A percentile compares a stretch with the other conserved stretches of the same genome.
phyloP scores from a whole-genome alignment of 2,113 vertebrate species.

The Strigops habroptila region DNA sequence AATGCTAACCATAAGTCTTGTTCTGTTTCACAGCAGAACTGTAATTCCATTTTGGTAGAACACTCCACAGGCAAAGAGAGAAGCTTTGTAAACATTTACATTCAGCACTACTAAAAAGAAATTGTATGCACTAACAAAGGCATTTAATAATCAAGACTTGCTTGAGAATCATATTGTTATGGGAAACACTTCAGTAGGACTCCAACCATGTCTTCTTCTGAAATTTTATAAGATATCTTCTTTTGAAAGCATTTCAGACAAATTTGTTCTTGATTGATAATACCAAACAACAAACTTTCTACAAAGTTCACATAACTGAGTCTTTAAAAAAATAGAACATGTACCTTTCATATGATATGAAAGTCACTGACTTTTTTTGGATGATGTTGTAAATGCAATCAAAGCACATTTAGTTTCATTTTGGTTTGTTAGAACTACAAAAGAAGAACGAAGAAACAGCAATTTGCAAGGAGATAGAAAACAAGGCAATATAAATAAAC shows the following conservation, averaged over 20 bases:
- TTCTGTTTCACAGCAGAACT: not conserved
- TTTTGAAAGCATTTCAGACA: slow-evolving; percentile 64
- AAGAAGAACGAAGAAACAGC: slow-evolving; percentile 6
- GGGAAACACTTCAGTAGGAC: slow-evolving; percentile 16
- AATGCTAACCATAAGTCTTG: not conserved
- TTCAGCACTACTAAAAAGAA: slow-evolving; percentile 39
- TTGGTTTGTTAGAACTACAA: slow-evolving; percentile 40
- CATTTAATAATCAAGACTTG: not conserved
- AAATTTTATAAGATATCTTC: slow-evolving; percentile 21
- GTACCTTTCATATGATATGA: not conserved
- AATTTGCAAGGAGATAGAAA: slow-evolving; percentile 30
- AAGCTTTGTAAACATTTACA: not conserved
- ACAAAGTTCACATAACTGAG: not conserved
- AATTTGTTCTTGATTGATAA: slow-evolving; percentile 14
- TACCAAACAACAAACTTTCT: not conserved
- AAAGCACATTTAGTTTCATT: slow-evolving; percentile 17
- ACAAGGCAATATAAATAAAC: slow-evolving; percentile 41
- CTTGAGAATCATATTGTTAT: not conserved
- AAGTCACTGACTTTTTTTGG: not conserved
- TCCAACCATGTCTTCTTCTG: slow-evolving; percentile 14
- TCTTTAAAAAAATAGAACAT: not conserved
- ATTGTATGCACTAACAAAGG: not conserved
- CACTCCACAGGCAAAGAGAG: not conserved
- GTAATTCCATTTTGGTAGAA: not conserved
- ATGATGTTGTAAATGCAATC: not conserved